Evolutionary conservation across 92 coral and sea anemone species (phyloP), one percentile per base, ranked within the genome.

Genomic region (Virgularia gustaviana): DNA sequence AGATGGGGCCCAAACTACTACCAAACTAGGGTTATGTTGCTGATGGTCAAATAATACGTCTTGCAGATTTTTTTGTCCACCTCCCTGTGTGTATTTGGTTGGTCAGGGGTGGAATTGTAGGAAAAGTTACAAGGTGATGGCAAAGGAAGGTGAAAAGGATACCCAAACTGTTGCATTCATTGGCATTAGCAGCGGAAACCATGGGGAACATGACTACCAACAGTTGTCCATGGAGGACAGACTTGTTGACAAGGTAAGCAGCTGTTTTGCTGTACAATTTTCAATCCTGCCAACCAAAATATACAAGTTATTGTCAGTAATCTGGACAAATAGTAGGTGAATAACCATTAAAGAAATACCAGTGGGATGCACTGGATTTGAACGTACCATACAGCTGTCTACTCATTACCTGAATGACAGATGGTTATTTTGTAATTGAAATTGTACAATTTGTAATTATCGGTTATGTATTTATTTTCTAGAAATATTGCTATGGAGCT

Each of bases 61-160:
- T 20, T 0, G 43, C n/a, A 94, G 99, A 72, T 94, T 94, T 72
- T 94, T 94, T 78, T 94, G 99, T 28, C 99, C 99, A 0, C 99
- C 99, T 12, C 99, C 99, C 1, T 94, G 99, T 83, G 83, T 94
- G 39, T 94, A 94, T 41, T 77, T 94, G 76, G 87, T 85, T 55
- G 99, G 99, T 2, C 90, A 94, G 33, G 96, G 96, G n/a, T 94
- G 99, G 99, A 81, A 88, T 44, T 75, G 83, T 47, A 88, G 86
- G 74, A 64, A 85, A 35, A 60, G 13, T 44, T 87, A 67, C 87
- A 85, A 34, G 84, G 76, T 43, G 41, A 78, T 55, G 2, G 82
- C 87, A 9, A 88, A 89, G 10, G 96, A 92, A 13, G 96, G 88
- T 0, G 79, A 85, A 2, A 86, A 83, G 55, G 85, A 84, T 28